These are phyloP conservation scores for Fistularia tabacaria DNA, from an alignment of 2,797 vertebrate species.

Conservation along the genomic window DNA sequence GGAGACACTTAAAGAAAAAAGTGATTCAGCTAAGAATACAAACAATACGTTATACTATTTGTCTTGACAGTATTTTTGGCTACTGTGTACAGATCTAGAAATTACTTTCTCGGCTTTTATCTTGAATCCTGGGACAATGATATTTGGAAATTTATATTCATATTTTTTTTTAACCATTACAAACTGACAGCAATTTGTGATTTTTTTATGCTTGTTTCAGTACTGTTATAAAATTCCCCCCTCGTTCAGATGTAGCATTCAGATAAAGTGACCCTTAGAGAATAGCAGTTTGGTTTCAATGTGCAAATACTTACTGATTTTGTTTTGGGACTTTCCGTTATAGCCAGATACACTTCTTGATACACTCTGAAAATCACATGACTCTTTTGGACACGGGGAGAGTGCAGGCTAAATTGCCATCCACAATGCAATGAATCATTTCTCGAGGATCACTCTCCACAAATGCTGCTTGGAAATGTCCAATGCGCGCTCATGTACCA, in stretches of 20 bases:
- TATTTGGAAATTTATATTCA: no score
- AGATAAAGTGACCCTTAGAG: no score
- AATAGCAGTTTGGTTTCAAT: neutral
- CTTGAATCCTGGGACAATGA: no score
- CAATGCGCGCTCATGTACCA: neutral
- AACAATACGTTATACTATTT: conserved; percentile 2
- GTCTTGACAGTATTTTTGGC: neutral
- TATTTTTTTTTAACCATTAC: no score
- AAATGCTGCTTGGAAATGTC: conserved; percentile 30
- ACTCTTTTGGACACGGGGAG: conserved; percentile 4
- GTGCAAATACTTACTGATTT: conserved; percentile 22
- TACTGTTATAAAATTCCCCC: no score
- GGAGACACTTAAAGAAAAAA: conserved; percentile 24
- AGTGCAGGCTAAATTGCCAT: conserved; percentile 10
- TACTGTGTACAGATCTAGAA: no score
- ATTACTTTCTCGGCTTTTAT: no score
- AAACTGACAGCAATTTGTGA: no score
- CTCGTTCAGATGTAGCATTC: no score
- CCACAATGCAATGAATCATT: conserved; percentile 40
- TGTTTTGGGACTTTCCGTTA: conserved; percentile 6
- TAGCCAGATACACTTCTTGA: conserved; percentile 9
- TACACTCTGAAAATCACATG: conserved; percentile 29
- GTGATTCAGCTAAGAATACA: conserved; percentile 13
- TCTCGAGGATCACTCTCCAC: conserved; percentile 20
- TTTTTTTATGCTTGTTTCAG: no score